Evolutionary conservation across 2,888 invertebrate species (phyloP).

Genomic region (Melinaea menophilus): DNA sequence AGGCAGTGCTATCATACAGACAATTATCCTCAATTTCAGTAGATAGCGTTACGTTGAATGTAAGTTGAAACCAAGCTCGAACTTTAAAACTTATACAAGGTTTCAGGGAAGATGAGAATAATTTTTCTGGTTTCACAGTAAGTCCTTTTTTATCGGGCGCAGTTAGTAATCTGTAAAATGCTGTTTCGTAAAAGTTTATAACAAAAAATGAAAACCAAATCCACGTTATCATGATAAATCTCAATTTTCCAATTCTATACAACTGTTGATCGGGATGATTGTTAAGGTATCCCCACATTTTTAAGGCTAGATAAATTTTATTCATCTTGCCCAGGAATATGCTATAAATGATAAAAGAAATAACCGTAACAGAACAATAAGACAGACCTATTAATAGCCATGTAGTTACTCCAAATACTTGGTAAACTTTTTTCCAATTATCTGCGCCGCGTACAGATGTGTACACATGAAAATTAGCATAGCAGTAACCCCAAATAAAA

Average conservation of each 20-base stretch:
- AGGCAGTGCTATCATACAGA: slow-evolving; percentile 34
- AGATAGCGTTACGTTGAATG: slow-evolving; percentile 47
- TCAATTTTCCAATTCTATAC: slow-evolving; percentile 39
- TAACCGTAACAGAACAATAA: slow-evolving; percentile 34
- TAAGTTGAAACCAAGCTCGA: slow-evolving; percentile 42
- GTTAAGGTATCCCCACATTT: slow-evolving; percentile 51
- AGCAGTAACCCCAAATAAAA: slow-evolving; percentile 50
- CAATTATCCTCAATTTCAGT: slow-evolving; percentile 39
- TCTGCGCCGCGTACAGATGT: slow-evolving; percentile 40
- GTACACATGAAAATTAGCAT: slow-evolving; percentile 41
- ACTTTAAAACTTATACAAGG: slow-evolving; percentile 48
- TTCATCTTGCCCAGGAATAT: slow-evolving; percentile 31
- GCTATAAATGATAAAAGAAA: slow-evolving; percentile 28
- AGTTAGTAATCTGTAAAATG: slow-evolving; percentile 50
- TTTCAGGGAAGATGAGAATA: slow-evolving; percentile 38
- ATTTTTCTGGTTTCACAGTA: slow-evolving; percentile 35
- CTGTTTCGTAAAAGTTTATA: slow-evolving; percentile 54
- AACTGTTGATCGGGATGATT: slow-evolving; percentile 42
- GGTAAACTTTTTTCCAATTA: slow-evolving; percentile 50
- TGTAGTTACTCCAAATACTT: slow-evolving; percentile 43
- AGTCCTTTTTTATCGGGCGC: slow-evolving; percentile 34
- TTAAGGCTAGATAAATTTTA: slow-evolving; percentile 38
- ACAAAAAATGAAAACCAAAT: slow-evolving; percentile 58
- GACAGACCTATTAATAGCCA: slow-evolving; percentile 49
- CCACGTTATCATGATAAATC: slow-evolving; percentile 48